Evolutionary conservation across 2,113 vertebrate species (phyloP).

Genomic region (Phalacrocorax aristotelis): DNA sequence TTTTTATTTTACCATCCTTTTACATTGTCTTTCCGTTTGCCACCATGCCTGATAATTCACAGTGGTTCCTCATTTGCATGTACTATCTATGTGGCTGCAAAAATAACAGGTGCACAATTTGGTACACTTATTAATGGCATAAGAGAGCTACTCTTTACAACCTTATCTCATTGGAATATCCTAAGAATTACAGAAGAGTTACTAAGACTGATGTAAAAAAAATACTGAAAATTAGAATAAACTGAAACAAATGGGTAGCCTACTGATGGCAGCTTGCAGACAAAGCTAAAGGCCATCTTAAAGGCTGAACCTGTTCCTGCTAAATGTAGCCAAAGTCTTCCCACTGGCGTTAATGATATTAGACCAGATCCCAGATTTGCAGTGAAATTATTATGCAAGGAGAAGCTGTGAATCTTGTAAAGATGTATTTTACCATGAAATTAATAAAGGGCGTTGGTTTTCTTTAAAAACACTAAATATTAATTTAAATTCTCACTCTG

Average conservation of each 20-base stretch:
- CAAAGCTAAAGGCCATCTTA: not conserved
- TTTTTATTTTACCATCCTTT: not conserved
- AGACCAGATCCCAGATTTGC: not conserved
- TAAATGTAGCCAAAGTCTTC: not conserved
- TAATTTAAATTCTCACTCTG: not conserved
- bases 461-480: not conserved
- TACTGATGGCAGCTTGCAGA: not conserved
- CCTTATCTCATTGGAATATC: not conserved
- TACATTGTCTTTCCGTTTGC: not conserved
- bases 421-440: not conserved
- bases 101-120: not conserved
- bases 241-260: not conserved
- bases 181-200: not conserved
- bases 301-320: not conserved
- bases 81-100: not conserved
- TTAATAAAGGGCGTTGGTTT: not conserved
- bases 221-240: not conserved
- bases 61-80: not conserved
- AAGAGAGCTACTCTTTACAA: not conserved
- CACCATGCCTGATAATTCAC: not conserved
- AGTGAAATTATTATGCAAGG: not conserved
- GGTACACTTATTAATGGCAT: not conserved
- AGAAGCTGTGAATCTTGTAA: not conserved
- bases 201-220: not conserved
- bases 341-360: not conserved